Base-by-base conservation (phyloP, 2,797 vertebrate genomes). In the Serranus cabrilla region DNA sequence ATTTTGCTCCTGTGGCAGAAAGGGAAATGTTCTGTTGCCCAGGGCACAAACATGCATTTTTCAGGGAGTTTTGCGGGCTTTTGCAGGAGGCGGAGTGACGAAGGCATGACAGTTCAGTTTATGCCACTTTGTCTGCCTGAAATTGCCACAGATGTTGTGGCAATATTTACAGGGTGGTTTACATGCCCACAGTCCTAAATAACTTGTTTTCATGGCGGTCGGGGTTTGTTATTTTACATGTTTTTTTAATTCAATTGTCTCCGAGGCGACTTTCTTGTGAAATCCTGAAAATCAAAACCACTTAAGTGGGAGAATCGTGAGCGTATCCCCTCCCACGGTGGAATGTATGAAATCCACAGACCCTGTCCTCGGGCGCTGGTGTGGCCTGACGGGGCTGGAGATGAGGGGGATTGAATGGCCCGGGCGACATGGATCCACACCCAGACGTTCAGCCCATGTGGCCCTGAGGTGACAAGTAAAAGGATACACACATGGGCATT, bases 391-490 rank as follows among this genome's bases (percentile, higher is more conserved):
- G 13, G 47, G 59, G 47, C 42, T 37, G 43, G 71, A 81, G 79
- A 88, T 70, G 85, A 82, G 78, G 51, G 65, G 74, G 84, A 86
- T 83, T 84, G 80, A 72, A 88, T 87, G 74, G 80, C 85, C 3
- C 3, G n/a, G 69, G 65, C 81, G 84, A 87, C 78, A 86, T 62
- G 55, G 65, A 89, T 90, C 84, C 85, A 86, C 84, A 88, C 17
- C 74, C 75, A 81, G 80, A 87, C 77, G 75, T 68, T 71, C 21
- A 50, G 79, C 46, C 77, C 58, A 37, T 65, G 66, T 75, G 81
- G 76, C 82, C 86, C 82, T 61, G 74, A 83, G 81, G 88, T 82
- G 81, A 82, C 62, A 73, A 18, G 72, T 82, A 77, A 84, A 82
- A 81, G 11, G 65, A 76, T 83, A 77, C 45, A 13, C 34, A 6